These are phyloP conservation scores for Polyodon spathula DNA, from an alignment of 2,113 vertebrate species.

Conservation along the genomic window DNA sequence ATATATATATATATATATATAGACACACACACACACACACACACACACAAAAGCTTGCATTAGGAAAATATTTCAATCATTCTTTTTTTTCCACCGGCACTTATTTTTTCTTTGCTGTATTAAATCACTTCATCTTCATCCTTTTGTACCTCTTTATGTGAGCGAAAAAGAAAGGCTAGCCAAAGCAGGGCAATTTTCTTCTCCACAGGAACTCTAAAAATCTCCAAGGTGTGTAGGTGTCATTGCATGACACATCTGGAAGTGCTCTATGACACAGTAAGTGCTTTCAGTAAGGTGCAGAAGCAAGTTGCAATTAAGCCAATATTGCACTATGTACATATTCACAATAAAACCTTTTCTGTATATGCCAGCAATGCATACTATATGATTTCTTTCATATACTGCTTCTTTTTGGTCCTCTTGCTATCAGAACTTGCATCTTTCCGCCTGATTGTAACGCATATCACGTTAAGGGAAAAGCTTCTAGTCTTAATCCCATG, in stretches of 20 bases:
- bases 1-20: too few species aligned
- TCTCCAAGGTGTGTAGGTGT: too few species aligned
- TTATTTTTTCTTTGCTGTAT: slow-evolving; percentile 40
- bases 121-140: slow-evolving; percentile 31
- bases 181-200: slow-evolving; percentile 59
- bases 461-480: neutral
- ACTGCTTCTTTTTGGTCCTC: neutral
- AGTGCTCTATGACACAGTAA: slow-evolving; percentile 11
- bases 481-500: neutral
- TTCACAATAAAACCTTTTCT: slow-evolving; percentile 55
- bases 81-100: too few species aligned
- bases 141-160: slow-evolving; percentile 63
- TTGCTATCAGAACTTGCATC: neutral
- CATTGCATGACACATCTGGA: too few species aligned
- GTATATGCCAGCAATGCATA: too few species aligned
- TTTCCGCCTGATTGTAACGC: neutral
- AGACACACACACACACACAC: slow-evolving; percentile 69
- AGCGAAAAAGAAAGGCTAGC: slow-evolving; percentile 54
- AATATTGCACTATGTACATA: slow-evolving; percentile 74
- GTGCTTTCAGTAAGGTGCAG: slow-evolving; percentile 77
- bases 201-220: neutral
- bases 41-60: slow-evolving; percentile 77
- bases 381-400: slow-evolving; percentile 5
- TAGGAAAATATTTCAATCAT: slow-evolving; percentile 62
- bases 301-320: slow-evolving; percentile 62